These are phyloP conservation scores for Saccopteryx bilineata DNA, from an alignment of 2,113 vertebrate genomes.

Conservation along the genomic window DNA sequence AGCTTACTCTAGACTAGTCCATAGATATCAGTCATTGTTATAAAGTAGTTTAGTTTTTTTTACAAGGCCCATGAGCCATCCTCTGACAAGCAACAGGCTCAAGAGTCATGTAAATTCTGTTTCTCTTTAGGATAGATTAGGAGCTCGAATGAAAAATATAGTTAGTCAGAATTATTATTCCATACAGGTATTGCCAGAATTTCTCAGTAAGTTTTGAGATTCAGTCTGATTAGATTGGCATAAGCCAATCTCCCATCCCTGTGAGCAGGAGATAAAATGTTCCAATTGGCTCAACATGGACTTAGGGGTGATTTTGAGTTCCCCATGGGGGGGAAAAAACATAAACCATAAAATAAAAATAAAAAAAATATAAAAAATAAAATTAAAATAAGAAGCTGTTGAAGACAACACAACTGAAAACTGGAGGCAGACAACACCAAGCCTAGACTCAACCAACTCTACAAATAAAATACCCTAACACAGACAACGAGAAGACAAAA, in stretches of 20 bases:
- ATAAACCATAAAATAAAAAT: neutral
- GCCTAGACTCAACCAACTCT: no score
- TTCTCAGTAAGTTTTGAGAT: slow-evolving; percentile 48
- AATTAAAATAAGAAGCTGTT: no score
- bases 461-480: no score
- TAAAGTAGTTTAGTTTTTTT: slow-evolving; percentile 26
- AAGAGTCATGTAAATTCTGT: neutral
- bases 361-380: no score
- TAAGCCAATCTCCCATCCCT: neutral
- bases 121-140: neutral
- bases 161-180: slow-evolving; percentile 20
- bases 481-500: no score
- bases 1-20: neutral
- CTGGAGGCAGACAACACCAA: no score
- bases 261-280: neutral
- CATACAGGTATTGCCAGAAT: neutral
- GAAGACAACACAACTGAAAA: no score
- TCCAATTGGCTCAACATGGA: neutral
- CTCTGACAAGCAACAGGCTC: neutral
- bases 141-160: neutral
- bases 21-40: slow-evolving; percentile 29
- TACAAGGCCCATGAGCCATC: neutral
- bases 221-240: slow-evolving; percentile 1
- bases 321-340: neutral
- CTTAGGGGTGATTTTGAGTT: slow-evolving; percentile 47